A percentile compares a stretch with the other conserved stretches of the same genome.
Evolutionary conservation across 2,888 invertebrate species (phyloP).

Genomic region (Abrostola triplasia): DNA sequence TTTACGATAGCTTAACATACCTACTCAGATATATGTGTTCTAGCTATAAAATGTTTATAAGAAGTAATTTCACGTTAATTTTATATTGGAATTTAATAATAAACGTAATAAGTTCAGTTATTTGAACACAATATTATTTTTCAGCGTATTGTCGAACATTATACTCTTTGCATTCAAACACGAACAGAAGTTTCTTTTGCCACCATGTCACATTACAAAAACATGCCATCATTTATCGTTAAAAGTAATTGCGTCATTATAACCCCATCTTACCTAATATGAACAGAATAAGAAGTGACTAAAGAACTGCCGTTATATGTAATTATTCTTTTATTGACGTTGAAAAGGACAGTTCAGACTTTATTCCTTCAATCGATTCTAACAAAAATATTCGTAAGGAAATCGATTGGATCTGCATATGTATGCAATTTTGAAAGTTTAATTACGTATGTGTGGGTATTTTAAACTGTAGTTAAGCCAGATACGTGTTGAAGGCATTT

Average conservation of each 20-base stretch:
- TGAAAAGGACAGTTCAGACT: slow-evolving; percentile 11
- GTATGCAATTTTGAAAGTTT: slow-evolving; percentile 24
- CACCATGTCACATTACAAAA: slow-evolving; percentile 22
- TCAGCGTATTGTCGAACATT: slow-evolving; percentile 6
- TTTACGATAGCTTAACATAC: not conserved
- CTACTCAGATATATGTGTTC: slow-evolving; percentile 11
- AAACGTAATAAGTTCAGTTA: not conserved
- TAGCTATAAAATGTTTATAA: slow-evolving; percentile 16
- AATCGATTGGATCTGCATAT: slow-evolving; percentile 41
- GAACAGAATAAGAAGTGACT: slow-evolving; percentile 29
- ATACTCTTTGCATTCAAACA: slow-evolving; percentile 8
- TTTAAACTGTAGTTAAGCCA: slow-evolving; percentile 9
- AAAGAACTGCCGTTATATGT: slow-evolving; percentile 22
- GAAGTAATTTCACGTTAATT: not conserved
- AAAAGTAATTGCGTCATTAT: slow-evolving; percentile 40
- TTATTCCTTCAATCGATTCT: slow-evolving; percentile 30
- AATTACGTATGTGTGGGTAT: slow-evolving; percentile 5
- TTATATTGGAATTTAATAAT: not conserved
- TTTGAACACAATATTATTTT: not conserved
- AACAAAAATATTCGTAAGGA: slow-evolving; percentile 12
- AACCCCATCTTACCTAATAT: slow-evolving; percentile 31
- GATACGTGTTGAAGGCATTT: slow-evolving; percentile 37
- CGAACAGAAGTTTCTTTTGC: slow-evolving; percentile 15
- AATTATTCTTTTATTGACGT: slow-evolving; percentile 34
- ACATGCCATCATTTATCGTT: slow-evolving; percentile 24